phyloP scores from a whole-genome alignment of 2,113 vertebrate genomes.

The Calidris pygmaea region DNA sequence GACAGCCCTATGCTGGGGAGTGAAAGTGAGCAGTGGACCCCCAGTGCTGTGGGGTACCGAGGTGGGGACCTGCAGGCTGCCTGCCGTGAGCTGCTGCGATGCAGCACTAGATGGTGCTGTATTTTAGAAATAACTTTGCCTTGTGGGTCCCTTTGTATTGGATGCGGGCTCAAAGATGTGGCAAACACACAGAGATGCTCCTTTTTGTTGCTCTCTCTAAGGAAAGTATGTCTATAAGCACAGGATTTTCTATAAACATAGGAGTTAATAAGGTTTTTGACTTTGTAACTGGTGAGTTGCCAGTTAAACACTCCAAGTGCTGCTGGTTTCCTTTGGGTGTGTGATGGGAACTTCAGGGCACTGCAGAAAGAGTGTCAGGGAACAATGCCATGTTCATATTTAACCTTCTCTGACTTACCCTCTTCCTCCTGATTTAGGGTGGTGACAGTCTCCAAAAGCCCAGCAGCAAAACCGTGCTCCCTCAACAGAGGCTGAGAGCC shows the following conservation, averaged over 20 bases:
- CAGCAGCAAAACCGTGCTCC: not conserved
- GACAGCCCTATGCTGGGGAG: not conserved
- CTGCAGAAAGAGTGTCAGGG: not conserved
- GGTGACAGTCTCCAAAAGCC: not conserved
- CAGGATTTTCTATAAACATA: not conserved
- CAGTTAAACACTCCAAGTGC: not conserved
- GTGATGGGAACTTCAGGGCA: not conserved
- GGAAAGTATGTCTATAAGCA: not conserved
- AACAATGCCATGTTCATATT: not conserved
- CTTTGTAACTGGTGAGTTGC: not conserved
- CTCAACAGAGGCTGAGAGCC: not conserved
- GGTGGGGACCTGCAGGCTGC: not conserved
- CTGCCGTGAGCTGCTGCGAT: not conserved
- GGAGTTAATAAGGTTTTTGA: not conserved
- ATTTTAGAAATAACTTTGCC: slow-evolving; percentile 53
- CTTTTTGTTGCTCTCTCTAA: not conserved
- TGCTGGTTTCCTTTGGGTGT: not conserved
- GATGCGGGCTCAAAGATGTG: not conserved
- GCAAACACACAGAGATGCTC: not conserved
- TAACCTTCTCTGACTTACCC: not conserved
- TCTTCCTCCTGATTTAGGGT: not conserved
- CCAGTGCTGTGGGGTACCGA: not conserved
- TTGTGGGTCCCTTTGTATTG: not conserved
- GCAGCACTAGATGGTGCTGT: slow-evolving; percentile 63
- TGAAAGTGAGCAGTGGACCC: not conserved